Evolutionary conservation across 2,888 invertebrate species (phyloP).

Genomic region (Stictocephala bisonia): DNA sequence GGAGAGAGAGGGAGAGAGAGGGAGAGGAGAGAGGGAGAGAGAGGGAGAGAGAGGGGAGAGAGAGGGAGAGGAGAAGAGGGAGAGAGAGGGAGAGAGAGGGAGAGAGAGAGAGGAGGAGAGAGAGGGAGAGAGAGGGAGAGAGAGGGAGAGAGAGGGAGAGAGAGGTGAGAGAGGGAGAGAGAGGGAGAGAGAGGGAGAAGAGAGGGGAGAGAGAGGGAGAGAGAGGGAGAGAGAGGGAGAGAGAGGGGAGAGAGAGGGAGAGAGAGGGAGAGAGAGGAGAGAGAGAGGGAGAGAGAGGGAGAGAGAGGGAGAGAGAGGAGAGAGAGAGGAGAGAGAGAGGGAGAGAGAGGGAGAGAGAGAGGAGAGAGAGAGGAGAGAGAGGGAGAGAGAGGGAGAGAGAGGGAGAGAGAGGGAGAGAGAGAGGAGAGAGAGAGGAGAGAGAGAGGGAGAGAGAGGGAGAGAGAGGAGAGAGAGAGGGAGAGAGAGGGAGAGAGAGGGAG

Average conservation of each 20-base stretch:
- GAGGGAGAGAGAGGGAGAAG: neutral
- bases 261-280: neutral
- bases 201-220: neutral
- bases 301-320: neutral
- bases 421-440: neutral
- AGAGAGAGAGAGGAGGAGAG: neutral
- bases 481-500: neutral
- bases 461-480: neutral
- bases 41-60: neutral
- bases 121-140: neutral
- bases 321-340: neutral
- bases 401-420: neutral
- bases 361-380: neutral
- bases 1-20: too few relatives aligned
- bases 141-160: too few relatives aligned
- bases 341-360: neutral
- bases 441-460: neutral
- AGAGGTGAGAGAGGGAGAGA: too few relatives aligned
- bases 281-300: neutral
- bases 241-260: neutral
- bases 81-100: neutral
- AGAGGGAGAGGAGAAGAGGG: neutral
- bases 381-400: neutral
- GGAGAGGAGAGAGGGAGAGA: neutral
- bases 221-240: neutral